A percentile compares a stretch with the other conserved stretches of the same genome.
These are phyloP conservation scores for Podarcis cretensis DNA, from an alignment of 2,113 vertebrate genomes.

Conservation along the genomic window DNA sequence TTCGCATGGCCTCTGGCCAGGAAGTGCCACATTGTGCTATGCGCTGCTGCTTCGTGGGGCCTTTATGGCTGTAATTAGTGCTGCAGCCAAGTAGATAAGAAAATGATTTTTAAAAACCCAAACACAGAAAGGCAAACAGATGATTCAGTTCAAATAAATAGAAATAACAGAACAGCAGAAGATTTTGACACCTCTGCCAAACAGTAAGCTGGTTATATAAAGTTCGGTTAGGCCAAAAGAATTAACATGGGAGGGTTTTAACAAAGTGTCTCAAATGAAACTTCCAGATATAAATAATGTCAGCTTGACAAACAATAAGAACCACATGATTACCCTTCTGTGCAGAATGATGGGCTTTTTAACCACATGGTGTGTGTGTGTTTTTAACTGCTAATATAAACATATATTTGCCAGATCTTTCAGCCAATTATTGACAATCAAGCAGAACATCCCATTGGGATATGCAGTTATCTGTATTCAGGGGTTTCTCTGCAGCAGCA, in stretches of 20 bases:
- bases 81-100: background rate
- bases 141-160: background rate
- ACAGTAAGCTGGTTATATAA: too few relatives aligned
- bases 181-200: background rate
- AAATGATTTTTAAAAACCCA: too few relatives aligned
- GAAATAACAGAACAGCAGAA: background rate
- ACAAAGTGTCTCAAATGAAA: background rate
- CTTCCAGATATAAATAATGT: too few relatives aligned
- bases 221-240: background rate
- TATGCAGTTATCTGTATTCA: too few relatives aligned
- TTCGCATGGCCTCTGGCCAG: background rate
- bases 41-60: background rate
- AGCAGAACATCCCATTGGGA: background rate
- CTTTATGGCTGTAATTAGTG: too few relatives aligned
- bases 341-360: background rate
- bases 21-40: background rate
- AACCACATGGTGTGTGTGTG: background rate
- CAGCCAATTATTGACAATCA: background rate
- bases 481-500: background rate
- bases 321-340: too few relatives aligned
- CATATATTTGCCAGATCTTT: background rate
- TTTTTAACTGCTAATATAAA: background rate
- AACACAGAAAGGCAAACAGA: background rate
- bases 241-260: background rate
- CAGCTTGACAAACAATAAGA: background rate